Conservation (phyloP, 2,113 vertebrate species). For the Epinephelus lanceolatus region DNA sequence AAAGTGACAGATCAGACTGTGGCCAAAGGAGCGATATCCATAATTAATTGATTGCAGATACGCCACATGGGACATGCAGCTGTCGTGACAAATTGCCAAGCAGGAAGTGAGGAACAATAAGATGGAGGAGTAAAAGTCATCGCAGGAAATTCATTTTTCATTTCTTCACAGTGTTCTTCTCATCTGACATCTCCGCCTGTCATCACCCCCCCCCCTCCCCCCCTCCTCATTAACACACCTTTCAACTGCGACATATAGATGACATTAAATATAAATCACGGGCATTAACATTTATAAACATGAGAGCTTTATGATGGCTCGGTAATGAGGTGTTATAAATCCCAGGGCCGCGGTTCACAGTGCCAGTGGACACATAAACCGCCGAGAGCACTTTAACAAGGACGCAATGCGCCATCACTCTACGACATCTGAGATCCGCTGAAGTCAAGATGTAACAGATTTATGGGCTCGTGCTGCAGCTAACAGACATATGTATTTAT, state of each 20-base stretch:
- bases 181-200: slow-evolving; percentile 38
- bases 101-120: slow-evolving; percentile 52
- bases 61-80: slow-evolving; percentile 39
- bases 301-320: slow-evolving; percentile 68
- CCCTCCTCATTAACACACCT: slow-evolving; percentile 65
- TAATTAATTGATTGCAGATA: slow-evolving; percentile 62
- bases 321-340: slow-evolving; percentile 76
- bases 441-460: slow-evolving; percentile 15
- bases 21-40: slow-evolving; percentile 55
- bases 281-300: slow-evolving; percentile 79
- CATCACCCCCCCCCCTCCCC: slow-evolving; percentile 6
- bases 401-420: slow-evolving; percentile 24
- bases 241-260: slow-evolving; percentile 65
- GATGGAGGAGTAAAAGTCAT: slow-evolving; percentile 46
- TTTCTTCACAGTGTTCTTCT: slow-evolving; percentile 18
- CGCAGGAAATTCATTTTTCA: slow-evolving; percentile 42
- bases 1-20: slow-evolving; percentile 41
- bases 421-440: slow-evolving; percentile 30
- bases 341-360: slow-evolving; percentile 62
- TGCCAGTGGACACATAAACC: slow-evolving; percentile 66
- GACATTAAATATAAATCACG: slow-evolving; percentile 75
- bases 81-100: slow-evolving; percentile 55
- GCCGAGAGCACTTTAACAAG: slow-evolving; percentile 70
- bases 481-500: slow-evolving; percentile 21
- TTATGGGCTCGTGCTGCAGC: slow-evolving; percentile 34